A percentile compares a stretch with the other conserved stretches of the same genome.
Evolutionary conservation across 2,888 invertebrate species (phyloP).

Genomic region (Coleophora flavipennella): DNA sequence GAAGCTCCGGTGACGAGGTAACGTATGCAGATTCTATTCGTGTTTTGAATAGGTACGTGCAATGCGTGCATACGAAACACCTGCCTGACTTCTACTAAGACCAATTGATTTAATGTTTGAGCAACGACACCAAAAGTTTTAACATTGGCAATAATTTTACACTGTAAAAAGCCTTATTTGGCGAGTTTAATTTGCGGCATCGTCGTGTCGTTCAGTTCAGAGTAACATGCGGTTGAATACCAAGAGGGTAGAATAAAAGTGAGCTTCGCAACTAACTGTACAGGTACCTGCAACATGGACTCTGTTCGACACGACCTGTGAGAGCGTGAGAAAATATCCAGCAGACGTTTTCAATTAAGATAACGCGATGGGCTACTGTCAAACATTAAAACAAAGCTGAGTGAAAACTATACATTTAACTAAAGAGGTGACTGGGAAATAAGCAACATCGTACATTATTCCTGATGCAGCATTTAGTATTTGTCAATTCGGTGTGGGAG

Average conservation of each 20-base stretch:
- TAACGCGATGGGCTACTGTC: slow-evolving; percentile 13
- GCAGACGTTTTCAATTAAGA: slow-evolving; percentile 23
- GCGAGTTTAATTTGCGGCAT: background rate
- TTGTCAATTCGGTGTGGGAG: slow-evolving; percentile 11
- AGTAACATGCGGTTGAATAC: too few species aligned
- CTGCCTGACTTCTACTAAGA: too few species aligned
- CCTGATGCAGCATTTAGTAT: slow-evolving; percentile 8
- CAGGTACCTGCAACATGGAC: slow-evolving; percentile 6
- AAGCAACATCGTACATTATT: background rate
- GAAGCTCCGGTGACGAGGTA: slow-evolving; percentile 8
- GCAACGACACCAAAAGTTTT: too few species aligned
- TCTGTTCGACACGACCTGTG: slow-evolving; percentile 20
- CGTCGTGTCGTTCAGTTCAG: background rate
- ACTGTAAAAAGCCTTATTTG: background rate
- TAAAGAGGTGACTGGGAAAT: background rate
- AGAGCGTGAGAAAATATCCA: slow-evolving; percentile 34
- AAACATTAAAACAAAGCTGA: slow-evolving; percentile 3
- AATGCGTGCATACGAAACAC: too few species aligned
- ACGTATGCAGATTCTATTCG: slow-evolving; percentile 5
- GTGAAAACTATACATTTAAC: background rate
- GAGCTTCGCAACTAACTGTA: too few species aligned
- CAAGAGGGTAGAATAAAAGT: too few species aligned
- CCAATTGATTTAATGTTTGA: background rate
- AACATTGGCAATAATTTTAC: background rate
- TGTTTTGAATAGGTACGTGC: background rate